Conservation (phyloP, 37 sponge, comb jelly and placozoan species). For the Oscarella lobularis region DNA sequence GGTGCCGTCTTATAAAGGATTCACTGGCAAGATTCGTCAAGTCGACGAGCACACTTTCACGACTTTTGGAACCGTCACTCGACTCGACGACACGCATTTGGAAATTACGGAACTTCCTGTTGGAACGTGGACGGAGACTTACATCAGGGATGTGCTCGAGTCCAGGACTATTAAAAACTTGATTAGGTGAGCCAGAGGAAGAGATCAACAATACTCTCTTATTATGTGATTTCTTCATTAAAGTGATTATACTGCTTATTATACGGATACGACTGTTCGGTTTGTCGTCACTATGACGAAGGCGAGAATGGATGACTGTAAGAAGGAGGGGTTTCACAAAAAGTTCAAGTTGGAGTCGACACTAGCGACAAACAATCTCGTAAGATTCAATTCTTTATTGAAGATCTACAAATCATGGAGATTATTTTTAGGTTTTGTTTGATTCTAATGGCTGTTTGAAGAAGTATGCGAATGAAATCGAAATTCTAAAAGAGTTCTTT, state of each 20-base stretch:
- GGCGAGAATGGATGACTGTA: conserved; percentile 51
- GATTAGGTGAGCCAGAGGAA: too few relatives aligned
- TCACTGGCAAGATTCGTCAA: conserved; percentile 57
- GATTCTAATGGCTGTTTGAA: conserved; percentile 71
- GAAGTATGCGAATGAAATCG: conserved; percentile 35
- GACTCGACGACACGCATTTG: conserved; percentile 48
- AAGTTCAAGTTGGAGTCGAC: conserved; percentile 86
- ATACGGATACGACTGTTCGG: conserved; percentile 91
- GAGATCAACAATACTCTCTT: too few relatives aligned
- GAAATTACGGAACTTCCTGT: conserved; percentile 94
- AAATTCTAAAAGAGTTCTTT: conserved; percentile 82
- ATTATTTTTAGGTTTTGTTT: conserved; percentile 61
- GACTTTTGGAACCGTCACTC: conserved; percentile 47
- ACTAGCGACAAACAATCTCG: conserved; percentile 47
- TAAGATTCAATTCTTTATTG: too few relatives aligned
- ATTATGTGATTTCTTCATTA: neutral
- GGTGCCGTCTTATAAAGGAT: conserved; percentile 23
- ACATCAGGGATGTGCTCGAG: conserved; percentile 84
- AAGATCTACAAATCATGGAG: too few relatives aligned
- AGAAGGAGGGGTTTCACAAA: conserved; percentile 60
- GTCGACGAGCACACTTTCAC: conserved; percentile 61
- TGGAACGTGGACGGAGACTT: conserved; percentile 79
- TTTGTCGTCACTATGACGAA: conserved; percentile 68
- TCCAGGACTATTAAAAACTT: conserved; percentile 72
- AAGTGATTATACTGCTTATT: conserved; percentile 93